Evolutionary conservation across 2,888 invertebrate species (phyloP).

Genomic region (Cataglyphis livida): DNA sequence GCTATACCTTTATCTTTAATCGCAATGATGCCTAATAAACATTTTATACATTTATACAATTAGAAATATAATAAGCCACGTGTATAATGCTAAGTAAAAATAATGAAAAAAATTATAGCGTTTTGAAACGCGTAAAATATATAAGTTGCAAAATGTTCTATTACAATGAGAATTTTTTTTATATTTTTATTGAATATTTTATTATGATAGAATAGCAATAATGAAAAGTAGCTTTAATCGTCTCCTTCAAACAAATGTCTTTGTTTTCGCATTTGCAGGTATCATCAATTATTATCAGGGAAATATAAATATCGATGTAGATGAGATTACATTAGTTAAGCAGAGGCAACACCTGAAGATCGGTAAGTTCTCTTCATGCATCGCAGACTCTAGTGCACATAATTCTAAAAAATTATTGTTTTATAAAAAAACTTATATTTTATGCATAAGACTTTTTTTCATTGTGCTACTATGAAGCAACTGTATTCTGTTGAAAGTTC

Average conservation of each 20-base stretch:
- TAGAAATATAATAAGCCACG: neutral
- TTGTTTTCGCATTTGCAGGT: slow-evolving; percentile 59
- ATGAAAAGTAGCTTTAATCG: slow-evolving; percentile 4
- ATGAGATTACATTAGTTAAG: slow-evolving; percentile 55
- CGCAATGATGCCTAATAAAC: neutral
- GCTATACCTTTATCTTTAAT: neutral
- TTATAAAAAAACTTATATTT: slow-evolving; percentile 66
- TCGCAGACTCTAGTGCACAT: slow-evolving; percentile 77
- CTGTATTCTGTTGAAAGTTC: slow-evolving; percentile 69
- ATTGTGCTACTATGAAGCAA: slow-evolving; percentile 62
- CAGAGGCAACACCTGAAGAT: slow-evolving; percentile 77
- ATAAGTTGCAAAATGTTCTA: neutral
- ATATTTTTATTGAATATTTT: slow-evolving; percentile 18
- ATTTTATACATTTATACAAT: neutral
- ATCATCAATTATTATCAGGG: slow-evolving; percentile 50
- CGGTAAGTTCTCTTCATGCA: slow-evolving; percentile 83
- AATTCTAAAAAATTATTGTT: slow-evolving; percentile 68
- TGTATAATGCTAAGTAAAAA: neutral
- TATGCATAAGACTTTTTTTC: slow-evolving; percentile 61
- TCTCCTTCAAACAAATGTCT: slow-evolving; percentile 47
- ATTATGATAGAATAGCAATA: neutral
- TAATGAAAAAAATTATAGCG: neutral
- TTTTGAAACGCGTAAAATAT: neutral
- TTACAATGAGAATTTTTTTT: neutral
- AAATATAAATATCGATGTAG: slow-evolving; percentile 50